Base-by-base conservation (phyloP, 2,888 invertebrate genomes). In the Oxyteleia sp. region DNA sequence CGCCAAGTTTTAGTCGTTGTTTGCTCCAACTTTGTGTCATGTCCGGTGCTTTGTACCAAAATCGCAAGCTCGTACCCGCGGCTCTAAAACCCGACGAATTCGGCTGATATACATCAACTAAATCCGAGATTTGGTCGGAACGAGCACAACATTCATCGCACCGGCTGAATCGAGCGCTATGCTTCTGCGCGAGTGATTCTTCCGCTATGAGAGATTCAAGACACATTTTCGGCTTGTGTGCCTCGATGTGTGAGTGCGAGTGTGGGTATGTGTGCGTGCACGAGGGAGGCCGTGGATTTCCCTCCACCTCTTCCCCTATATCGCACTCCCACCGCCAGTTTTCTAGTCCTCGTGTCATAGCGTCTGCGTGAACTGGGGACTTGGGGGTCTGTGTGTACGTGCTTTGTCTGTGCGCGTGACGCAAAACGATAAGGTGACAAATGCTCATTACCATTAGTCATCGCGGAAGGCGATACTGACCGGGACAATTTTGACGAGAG, bases 21-120 rank as follows among this genome's bases (percentile, higher is more conserved):
- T 16, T 16, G 45, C 45, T 20, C 20, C 41, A 20, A 41, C 55
- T 43, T 55, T 63, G 35, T 55, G 66, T 68, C 80, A 74, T 68
- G 66, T 59, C 43, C 15, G 45, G 13, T 18, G 32, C 41, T 13
- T 43, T 16, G 16, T 16, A 45, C 16, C 45, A n/a, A n/a, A n/a
- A n/a, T n/a, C n/a, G n/a, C n/a, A n/a, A n/a, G n/a, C n/a, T n/a
- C n/a, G n/a, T 5, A 18, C 1, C 23, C 45, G 32, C 63, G 72
- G 29, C 43, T 32, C 47, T 47, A 35, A 68, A 68, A 53, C 78
- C 78, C 63, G 63, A 53, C 23, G 45, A 45, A 38, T 35, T 10
- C 87, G 89, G 88, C 76, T 78, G 87, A 86, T 87, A 88, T 85
- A 87, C 88, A 88, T 87, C 87, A 87, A 91, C 91, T 91, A 89